Base-by-base conservation (phyloP, 2,113 vertebrate species). In the Vicugna pacos region DNA sequence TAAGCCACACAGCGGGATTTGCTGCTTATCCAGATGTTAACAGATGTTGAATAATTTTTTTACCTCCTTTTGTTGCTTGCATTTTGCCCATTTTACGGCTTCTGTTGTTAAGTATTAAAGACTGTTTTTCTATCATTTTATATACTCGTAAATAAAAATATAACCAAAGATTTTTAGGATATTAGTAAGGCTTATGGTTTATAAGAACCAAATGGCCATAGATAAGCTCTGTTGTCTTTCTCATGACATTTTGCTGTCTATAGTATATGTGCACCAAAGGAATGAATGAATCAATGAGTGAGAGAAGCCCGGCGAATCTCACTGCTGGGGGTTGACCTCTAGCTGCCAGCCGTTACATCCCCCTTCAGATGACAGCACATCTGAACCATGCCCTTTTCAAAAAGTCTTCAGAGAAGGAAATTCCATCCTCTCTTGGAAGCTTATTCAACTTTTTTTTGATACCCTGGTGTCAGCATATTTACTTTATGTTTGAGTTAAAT, bases 61-160 rank as follows among this genome's bases (percentile, higher is more conserved):
- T 72, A 14, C 30, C 15, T 50, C 58, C 10, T 22, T 60, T n/a
- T 13, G 9, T 75, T 46, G 22, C 26, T 48, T 35, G 10, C 13
- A 1, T 95, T 94, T 92, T 91, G 93, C 91, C 52, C 56, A 17
- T 84, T 95, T 70, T 50, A 93, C 13, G 62, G 26, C 30, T 50
- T 42, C 24, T 62, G 0, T 80, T 35, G 38, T 8, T 81, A 50
- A 73, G 22, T 54, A 54, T 67, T 60, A 80, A 65, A 14, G n/a
- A 16, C 20, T 72, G 2, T 76, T 93, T 81, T 95, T 26, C 17
- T 22, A 13, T 80, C 38, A 76, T 46, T 91, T 82, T 60, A 48
- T 76, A 17, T 2, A 12, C 4, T 50, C n/a, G 15, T 19, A 62
- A 50, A n/a, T 65, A 54, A 91, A 72, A 72, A 60, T 58, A 72